phyloP scores from a whole-genome alignment of 64 coral and sea anemone species.

The Montipora sp. region DNA sequence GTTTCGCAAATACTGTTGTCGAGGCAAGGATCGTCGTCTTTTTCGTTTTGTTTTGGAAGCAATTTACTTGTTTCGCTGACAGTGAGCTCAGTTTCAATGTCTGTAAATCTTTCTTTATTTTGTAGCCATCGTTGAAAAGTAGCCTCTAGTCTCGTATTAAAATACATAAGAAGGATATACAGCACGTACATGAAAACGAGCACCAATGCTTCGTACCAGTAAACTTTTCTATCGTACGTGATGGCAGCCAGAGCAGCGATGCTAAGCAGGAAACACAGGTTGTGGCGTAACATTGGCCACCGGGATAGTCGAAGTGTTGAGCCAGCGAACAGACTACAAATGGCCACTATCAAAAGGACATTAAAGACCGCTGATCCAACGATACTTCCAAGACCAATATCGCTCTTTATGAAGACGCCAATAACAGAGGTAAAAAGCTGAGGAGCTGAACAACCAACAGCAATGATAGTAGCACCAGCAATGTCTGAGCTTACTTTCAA shows the following conservation, averaged over 20 bases:
- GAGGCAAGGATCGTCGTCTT: neutral
- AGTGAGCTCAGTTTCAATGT: neutral
- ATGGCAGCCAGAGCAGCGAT: constrained; percentile 70
- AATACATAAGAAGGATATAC: constrained; percentile 88
- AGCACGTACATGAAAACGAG: constrained; percentile 81
- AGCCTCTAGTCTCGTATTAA: constrained; percentile 48
- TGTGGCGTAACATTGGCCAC: constrained; percentile 85
- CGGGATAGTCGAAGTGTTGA: constrained; percentile 63
- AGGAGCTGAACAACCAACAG: constrained; percentile 86
- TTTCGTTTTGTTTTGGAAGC: constrained; percentile 2
- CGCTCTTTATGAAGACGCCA: constrained; percentile 93
- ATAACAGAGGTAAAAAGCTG: constrained; percentile 92
- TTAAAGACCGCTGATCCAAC: constrained; percentile 95
- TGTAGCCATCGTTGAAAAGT: constrained; percentile 21
- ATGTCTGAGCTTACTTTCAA: constrained; percentile 72
- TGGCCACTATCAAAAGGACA: constrained; percentile 88
- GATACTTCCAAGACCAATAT: constrained; percentile 86
- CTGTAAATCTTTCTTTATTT: neutral
- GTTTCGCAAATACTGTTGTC: neutral
- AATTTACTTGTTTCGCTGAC: neutral
- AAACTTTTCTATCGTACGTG: constrained; percentile 74
- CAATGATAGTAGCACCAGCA: constrained; percentile 93
- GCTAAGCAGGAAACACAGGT: constrained; percentile 70
- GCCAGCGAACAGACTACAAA: constrained; percentile 85
- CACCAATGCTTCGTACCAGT: constrained; percentile 85